These are phyloP conservation scores for Thryonomys swinderianus DNA, from an alignment of 2,113 vertebrate species.

Conservation along the genomic window DNA sequence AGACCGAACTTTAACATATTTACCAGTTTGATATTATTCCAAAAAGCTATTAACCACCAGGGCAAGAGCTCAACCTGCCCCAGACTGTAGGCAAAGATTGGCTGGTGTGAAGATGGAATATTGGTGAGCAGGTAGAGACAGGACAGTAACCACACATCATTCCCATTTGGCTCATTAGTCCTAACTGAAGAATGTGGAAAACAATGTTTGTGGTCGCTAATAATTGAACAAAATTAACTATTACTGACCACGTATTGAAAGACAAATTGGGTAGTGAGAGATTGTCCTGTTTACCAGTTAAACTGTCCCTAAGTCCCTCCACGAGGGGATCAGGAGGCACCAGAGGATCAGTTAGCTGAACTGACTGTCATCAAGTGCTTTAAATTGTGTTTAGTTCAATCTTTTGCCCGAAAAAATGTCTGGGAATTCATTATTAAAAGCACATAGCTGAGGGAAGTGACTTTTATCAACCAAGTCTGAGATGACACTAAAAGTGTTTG, in stretches of 20 bases:
- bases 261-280: not conserved
- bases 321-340: not conserved
- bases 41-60: not conserved
- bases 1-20: not conserved
- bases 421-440: constrained; percentile 16
- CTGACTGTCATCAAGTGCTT: constrained; percentile 39
- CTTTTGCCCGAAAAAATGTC: constrained; percentile 35
- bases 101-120: not conserved
- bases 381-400: not conserved
- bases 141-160: not conserved
- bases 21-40: not conserved
- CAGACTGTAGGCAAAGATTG: not conserved
- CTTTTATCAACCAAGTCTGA: not conserved
- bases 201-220: not conserved
- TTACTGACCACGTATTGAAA: not conserved
- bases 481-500: not conserved
- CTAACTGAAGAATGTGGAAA: not conserved
- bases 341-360: not conserved
- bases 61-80: not conserved
- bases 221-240: not conserved
- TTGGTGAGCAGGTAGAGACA: not conserved
- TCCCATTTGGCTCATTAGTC: not conserved
- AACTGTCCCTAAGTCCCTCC: not conserved
- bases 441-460: not conserved
- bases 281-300: not conserved